These are phyloP conservation scores for Drosophila pallidifrons DNA, from an alignment of 1,140 invertebrate genomes.

Conservation along the genomic window DNA sequence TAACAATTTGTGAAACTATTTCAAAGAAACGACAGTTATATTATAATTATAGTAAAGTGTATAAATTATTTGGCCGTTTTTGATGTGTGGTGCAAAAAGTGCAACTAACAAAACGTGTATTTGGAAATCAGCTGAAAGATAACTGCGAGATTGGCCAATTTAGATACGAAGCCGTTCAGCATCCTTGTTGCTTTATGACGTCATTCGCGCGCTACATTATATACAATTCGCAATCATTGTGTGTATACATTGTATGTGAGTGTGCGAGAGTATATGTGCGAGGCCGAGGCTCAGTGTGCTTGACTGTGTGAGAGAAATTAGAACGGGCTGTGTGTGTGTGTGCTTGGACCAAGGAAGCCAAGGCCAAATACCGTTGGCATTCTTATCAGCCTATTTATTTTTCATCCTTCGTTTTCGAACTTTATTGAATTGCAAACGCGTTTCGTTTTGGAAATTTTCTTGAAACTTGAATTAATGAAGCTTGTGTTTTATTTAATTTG, in stretches of 20 bases:
- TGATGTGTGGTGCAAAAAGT: background rate
- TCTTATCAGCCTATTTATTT: constrained; percentile 1
- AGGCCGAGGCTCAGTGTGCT: constrained; percentile 2
- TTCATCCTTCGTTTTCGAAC: background rate
- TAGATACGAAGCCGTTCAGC: constrained; percentile 27
- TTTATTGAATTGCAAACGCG: constrained; percentile 13
- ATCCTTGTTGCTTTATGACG: constrained; percentile 41
- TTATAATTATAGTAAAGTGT: constrained; percentile 6
- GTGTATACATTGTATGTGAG: constrained; percentile 2
- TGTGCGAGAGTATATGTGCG: constrained; percentile 17
- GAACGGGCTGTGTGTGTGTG: constrained; percentile 37
- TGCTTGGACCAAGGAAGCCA: background rate
- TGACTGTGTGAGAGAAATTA: constrained; percentile 36
- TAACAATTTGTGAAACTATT: background rate
- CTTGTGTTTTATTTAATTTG: constrained; percentile 30
- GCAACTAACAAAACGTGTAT: constrained; percentile 6
- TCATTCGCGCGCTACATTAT: constrained; percentile 46
- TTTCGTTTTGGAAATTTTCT: constrained; percentile 9
- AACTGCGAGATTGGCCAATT: constrained; percentile 21
- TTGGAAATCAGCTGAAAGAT: constrained; percentile 17
- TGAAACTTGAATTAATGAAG: background rate
- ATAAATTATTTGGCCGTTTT: background rate
- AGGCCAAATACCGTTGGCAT: constrained; percentile 28
- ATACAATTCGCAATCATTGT: constrained; percentile 21
- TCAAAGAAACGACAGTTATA: constrained; percentile 10